Evolutionary conservation across 2,888 invertebrate species (phyloP).

Genomic region (Amphipoea lucens): DNA sequence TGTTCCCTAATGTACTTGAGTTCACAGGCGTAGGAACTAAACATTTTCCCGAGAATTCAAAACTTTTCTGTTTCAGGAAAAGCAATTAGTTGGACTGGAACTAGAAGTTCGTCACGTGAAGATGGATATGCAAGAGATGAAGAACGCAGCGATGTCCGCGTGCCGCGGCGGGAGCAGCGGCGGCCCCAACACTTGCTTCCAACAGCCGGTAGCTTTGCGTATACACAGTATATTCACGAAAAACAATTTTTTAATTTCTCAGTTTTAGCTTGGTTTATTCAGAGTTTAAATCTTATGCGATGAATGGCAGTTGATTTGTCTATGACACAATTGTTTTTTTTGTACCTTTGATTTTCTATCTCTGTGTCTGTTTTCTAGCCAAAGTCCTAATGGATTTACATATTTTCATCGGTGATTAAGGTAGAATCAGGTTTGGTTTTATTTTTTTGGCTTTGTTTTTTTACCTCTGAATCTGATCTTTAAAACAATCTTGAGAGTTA

Average conservation of each 20-base stretch:
- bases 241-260: neutral
- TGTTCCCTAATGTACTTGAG: neutral
- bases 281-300: neutral
- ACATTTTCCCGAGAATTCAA: neutral
- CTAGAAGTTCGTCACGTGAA: constrained; percentile 89
- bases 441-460: neutral
- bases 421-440: neutral
- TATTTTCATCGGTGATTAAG: neutral
- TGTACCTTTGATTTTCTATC: neutral
- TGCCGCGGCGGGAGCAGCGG: constrained; percentile 79
- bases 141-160: constrained; percentile 60
- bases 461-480: neutral
- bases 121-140: constrained; percentile 76
- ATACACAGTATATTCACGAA: neutral
- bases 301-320: neutral
- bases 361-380: neutral
- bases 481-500: neutral
- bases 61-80: constrained; percentile 84
- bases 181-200: constrained; percentile 78
- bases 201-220: constrained; percentile 75
- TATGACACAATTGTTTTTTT: neutral
- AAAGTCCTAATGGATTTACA: neutral
- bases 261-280: constrained; percentile 13
- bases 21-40: neutral
- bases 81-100: constrained; percentile 91